Evolutionary conservation across 2,113 vertebrate species (phyloP).

Genomic region (Mionectes macconnelli): DNA sequence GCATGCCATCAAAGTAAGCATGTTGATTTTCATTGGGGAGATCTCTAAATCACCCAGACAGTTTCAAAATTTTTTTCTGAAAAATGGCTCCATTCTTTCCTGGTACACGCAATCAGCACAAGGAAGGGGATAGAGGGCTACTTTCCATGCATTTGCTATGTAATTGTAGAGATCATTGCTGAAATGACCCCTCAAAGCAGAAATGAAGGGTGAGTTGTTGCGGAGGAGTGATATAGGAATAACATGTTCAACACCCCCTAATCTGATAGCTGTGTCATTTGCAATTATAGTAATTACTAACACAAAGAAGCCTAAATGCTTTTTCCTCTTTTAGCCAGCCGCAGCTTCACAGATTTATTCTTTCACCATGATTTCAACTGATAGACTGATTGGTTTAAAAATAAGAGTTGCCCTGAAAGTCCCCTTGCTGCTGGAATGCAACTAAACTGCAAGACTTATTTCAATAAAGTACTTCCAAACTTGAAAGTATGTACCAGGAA

Average conservation of each 20-base stretch:
- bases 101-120: not conserved
- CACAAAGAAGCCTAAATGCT: not conserved
- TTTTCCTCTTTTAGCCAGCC: not conserved
- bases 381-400: not conserved
- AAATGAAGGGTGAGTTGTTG: not conserved
- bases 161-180: not conserved
- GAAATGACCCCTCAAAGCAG: slow-evolving; percentile 8
- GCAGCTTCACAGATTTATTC: not conserved
- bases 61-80: not conserved
- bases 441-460: not conserved
- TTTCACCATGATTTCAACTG: not conserved
- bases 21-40: not conserved
- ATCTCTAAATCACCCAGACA: not conserved
- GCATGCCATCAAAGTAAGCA: not conserved
- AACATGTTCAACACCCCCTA: not conserved
- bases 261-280: slow-evolving; percentile 12
- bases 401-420: not conserved
- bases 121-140: not conserved
- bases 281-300: not conserved
- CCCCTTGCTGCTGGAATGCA: not conserved
- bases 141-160: not conserved
- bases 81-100: not conserved
- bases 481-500: not conserved
- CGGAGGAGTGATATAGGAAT: not conserved
- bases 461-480: not conserved